Evolutionary conservation across 2,797 vertebrate species (phyloP).

Genomic region (Anableps anableps): DNA sequence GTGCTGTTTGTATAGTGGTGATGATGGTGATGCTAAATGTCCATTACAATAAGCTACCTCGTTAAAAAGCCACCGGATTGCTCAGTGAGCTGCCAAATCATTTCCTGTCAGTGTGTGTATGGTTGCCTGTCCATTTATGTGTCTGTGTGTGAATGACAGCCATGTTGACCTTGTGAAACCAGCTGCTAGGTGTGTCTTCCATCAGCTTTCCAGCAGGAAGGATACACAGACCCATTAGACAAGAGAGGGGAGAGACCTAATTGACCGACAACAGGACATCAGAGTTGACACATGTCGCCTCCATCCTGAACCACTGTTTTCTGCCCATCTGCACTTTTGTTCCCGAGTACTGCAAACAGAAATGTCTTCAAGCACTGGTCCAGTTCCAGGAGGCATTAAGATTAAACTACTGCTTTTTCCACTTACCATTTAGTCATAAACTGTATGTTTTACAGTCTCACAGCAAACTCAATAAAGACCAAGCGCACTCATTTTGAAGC

Average conservation of each 20-base stretch:
- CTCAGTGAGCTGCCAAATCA: slow-evolving; percentile 64
- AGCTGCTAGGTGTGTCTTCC: slow-evolving; percentile 62
- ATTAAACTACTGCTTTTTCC: slow-evolving; percentile 12
- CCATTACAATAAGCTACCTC: slow-evolving; percentile 48
- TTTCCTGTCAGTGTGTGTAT: slow-evolving; percentile 59
- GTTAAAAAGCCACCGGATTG: slow-evolving; percentile 55
- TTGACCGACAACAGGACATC: slow-evolving; percentile 61
- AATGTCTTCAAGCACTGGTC: slow-evolving; percentile 4
- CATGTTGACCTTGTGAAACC: slow-evolving; percentile 53
- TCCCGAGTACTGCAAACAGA: slow-evolving; percentile 9
- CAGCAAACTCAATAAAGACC: background rate
- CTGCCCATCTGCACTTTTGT: slow-evolving; percentile 12
- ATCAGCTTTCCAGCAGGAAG: slow-evolving; percentile 64
- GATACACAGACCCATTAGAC: slow-evolving; percentile 63
- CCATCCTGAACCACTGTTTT: slow-evolving; percentile 36
- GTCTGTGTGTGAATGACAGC: slow-evolving; percentile 15
- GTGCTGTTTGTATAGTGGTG: slow-evolving; percentile 38
- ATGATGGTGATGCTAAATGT: slow-evolving; percentile 44
- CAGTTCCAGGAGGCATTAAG: background rate
- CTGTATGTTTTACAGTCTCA: background rate
- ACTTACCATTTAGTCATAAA: background rate
- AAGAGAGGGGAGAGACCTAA: slow-evolving; percentile 53
- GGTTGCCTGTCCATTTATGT: slow-evolving; percentile 5
- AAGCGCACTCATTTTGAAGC: background rate
- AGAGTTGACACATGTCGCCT: slow-evolving; percentile 41